Base-by-base conservation (phyloP, 2,113 vertebrate species). In the Nycticryphes semicollaris region DNA sequence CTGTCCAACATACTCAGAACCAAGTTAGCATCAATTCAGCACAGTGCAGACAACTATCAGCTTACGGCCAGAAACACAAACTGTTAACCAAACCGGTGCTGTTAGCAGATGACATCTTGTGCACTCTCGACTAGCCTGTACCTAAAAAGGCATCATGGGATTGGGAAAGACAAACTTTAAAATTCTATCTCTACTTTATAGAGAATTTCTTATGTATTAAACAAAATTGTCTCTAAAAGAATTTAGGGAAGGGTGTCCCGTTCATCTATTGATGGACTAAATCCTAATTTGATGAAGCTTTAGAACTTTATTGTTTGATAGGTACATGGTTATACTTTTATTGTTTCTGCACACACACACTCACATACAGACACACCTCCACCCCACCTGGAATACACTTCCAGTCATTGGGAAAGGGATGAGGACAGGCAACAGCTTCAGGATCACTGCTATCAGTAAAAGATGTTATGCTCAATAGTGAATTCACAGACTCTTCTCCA, bases 401-500 rank as follows among this genome's bases (percentile, higher is more conserved):
- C 25, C 43, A 39, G 68, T 81, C 30, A 7, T 72, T 53, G 53
- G 20, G 64, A 90, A 95, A 74, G 54, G n/a, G 60, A 90, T 39
- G 18, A 50, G 76, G 70, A 59, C 33, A 92, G 64, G 68, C 35
- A 77, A 70, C 24, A 84, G 79, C 56, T 90, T 86, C 47, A 74
- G n/a, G 8, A 72, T 68, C 48, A 63, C 66, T 82, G 73, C 78
- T 57, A 3, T 54, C 62, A 53, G 74, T 43, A 66, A 69, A 31
- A 33, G 83, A 89, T 27, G 37, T 92, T 81, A 82, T 69, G 81
- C 41, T 93, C 63, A 56, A 9, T 14, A 95, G 57, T 95, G 62
- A 96, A 96, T 47, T 78, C 94, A 95, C 84, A 96, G 93, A 92
- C 74, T 94, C 90, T 96, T 94, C 95, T 96, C 45, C 96, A 91